Conservation (phyloP, 2,113 vertebrate species). For the Cepphus grylle region DNA sequence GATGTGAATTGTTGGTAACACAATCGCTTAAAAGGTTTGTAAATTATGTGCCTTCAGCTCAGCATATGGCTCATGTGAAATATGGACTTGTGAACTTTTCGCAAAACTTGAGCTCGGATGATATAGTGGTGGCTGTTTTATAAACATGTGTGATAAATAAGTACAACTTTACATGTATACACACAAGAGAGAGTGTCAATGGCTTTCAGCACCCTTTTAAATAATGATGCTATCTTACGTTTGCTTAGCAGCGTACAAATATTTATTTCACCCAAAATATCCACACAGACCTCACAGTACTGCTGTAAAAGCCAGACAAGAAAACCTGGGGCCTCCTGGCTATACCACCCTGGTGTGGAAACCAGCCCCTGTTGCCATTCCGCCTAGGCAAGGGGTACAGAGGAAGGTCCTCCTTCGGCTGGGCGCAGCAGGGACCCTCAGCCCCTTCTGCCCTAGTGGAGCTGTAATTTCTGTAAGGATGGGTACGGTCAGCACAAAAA, state of each 20-base stretch:
- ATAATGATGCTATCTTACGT: not conserved
- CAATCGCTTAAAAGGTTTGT: conserved; percentile 67
- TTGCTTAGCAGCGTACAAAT: not conserved
- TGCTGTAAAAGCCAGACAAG: not conserved
- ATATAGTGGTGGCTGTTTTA: conserved; percentile 21
- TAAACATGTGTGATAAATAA: conserved; percentile 51
- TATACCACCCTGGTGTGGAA: not conserved
- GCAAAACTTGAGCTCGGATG: conserved; percentile 43
- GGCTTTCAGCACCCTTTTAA: not conserved
- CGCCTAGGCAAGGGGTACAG: not conserved
- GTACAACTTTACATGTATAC: not conserved
- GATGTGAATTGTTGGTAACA: conserved; percentile 56
- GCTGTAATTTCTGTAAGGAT: not conserved
- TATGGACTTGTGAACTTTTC: conserved; percentile 64
- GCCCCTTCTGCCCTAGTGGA: not conserved
- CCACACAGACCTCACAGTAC: not conserved
- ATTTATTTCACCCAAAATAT: not conserved
- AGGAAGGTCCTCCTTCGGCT: not conserved
- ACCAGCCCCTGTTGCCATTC: not conserved
- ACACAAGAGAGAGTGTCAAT: not conserved
- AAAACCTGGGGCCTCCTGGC: not conserved
- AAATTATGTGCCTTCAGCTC: conserved; percentile 62
- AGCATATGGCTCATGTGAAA: conserved; percentile 67
- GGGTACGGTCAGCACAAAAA: not conserved
- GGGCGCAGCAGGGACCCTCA: fast-evolving